Base-by-base conservation (phyloP, 2,797 vertebrate genomes). In the Notolabrus celidotus region DNA sequence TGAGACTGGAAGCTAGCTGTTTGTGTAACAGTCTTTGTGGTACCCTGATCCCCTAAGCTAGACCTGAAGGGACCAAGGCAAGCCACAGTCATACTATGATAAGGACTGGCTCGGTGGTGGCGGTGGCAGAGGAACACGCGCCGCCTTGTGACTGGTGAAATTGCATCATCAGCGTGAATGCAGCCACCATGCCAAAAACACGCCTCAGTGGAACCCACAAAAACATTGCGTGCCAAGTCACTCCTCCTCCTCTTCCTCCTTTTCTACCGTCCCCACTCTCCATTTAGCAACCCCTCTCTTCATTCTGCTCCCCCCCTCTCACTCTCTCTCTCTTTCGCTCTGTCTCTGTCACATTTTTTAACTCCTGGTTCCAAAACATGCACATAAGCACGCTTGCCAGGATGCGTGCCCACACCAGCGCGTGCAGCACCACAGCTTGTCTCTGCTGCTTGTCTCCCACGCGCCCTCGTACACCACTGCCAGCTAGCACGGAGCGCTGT, bases 381-480 rank as follows among this genome's bases (percentile, higher is more conserved):
- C 90, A 84, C 90, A 80, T 56, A 79, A 83, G 78, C 75, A 74
- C 39, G 51, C 81, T 86, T 88, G 89, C 90, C 88, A 89, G 75
- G 71, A 61, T 84, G 82, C 70, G 66, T 89, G 88, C 89, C 86
- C 87, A 88, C 90, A 87, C 79, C 65, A 64, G 71, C 52, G 20
- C 31, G 33, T 66, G 68, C 73, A 59, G 49, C 74, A 82, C 85
- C 68, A 52, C 78, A 68, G 67, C 86, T 74, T 71, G 80, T 83
- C 75, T 88, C 80, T 83, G 75, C 86, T 85, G 80, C 76, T 49
- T 73, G 83, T 88, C 82, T 92, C 86, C 90, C 86, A 91, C 86
- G 77, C 75, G 69, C 74, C 79, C 74, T 77, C 8, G 36, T 80
- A 66, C 74, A 70, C 87, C 74, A 78, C 77, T 89, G 90, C 89